Percentiles rank a stretch among this genome's conserved stretches.
These are phyloP conservation scores for Drosophila novamexicana DNA, from an alignment of 1,140 invertebrate genomes.

Conservation along the genomic window DNA sequence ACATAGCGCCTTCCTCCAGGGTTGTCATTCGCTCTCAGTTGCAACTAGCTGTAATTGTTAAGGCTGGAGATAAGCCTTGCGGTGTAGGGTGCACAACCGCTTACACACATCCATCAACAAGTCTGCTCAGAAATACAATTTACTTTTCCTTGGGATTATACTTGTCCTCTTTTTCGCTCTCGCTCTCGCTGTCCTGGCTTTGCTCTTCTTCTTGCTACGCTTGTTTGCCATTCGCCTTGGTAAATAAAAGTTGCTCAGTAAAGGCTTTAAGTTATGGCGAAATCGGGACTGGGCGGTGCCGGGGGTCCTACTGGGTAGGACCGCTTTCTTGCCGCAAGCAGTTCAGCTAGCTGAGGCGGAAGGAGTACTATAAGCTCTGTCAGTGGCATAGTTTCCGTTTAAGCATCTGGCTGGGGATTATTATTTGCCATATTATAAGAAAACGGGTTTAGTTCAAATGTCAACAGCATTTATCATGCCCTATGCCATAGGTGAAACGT, in stretches of 20 bases:
- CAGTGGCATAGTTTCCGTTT: constrained; percentile 77
- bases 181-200: constrained; percentile 1
- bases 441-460: constrained; percentile 81
- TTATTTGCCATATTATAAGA: constrained; percentile 81
- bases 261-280: constrained; percentile 14
- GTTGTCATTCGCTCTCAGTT: neutral
- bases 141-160: constrained; percentile 77
- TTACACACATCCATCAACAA: constrained; percentile 66
- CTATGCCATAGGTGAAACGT: constrained; percentile 10
- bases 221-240: constrained; percentile 79
- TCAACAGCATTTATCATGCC: constrained; percentile 73
- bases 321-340: constrained; percentile 61
- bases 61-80: constrained; percentile 4
- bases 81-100: constrained; percentile 24
- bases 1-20: neutral
- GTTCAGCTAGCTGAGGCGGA: constrained; percentile 74
- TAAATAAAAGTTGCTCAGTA: constrained; percentile 68
- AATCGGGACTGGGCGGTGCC: neutral
- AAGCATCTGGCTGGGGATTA: constrained; percentile 77
- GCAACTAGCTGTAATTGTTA: neutral
- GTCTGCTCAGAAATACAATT: constrained; percentile 78
- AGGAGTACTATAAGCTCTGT: constrained; percentile 75
- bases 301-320: constrained; percentile 10
- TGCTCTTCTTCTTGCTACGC: constrained; percentile 48
- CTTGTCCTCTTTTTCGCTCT: constrained; percentile 26